These are phyloP conservation scores for Chymomyza amoena DNA, from an alignment of 2,888 invertebrate species.

Conservation along the genomic window DNA sequence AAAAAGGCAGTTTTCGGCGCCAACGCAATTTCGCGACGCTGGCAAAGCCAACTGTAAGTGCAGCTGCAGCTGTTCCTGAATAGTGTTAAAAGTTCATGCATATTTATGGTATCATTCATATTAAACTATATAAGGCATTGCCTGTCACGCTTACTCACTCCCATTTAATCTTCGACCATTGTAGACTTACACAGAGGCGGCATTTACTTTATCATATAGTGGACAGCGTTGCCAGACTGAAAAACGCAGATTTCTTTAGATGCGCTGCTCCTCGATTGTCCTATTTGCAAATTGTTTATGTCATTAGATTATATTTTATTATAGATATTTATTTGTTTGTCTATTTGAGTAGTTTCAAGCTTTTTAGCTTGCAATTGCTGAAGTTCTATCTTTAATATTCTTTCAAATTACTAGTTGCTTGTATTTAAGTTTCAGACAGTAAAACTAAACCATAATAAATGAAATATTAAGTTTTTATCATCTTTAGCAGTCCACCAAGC, in stretches of 20 bases:
- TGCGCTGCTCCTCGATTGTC: background rate
- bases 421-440: too few species aligned
- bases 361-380: too few species aligned
- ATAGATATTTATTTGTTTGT: too few species aligned
- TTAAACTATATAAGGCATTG: conserved; percentile 66
- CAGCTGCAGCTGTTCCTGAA: conserved; percentile 61
- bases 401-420: too few species aligned
- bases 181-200: background rate
- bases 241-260: background rate
- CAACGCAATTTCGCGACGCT: background rate
- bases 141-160: conserved; percentile 40
- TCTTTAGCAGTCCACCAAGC: too few species aligned
- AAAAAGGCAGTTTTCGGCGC: conserved; percentile 59
- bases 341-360: too few species aligned
- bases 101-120: conserved; percentile 71
- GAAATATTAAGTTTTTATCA: too few species aligned
- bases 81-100: conserved; percentile 72
- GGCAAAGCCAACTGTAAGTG: conserved; percentile 3
- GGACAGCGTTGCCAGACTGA: background rate
- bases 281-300: background rate
- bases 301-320: too few species aligned
- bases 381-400: too few species aligned
- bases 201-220: background rate
- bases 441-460: too few species aligned
- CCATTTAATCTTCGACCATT: background rate